Evolutionary conservation across 1,140 invertebrate genomes (phyloP), one percentile per base, ranked within the genome.

Genomic region (Pomacea maculata): DNA sequence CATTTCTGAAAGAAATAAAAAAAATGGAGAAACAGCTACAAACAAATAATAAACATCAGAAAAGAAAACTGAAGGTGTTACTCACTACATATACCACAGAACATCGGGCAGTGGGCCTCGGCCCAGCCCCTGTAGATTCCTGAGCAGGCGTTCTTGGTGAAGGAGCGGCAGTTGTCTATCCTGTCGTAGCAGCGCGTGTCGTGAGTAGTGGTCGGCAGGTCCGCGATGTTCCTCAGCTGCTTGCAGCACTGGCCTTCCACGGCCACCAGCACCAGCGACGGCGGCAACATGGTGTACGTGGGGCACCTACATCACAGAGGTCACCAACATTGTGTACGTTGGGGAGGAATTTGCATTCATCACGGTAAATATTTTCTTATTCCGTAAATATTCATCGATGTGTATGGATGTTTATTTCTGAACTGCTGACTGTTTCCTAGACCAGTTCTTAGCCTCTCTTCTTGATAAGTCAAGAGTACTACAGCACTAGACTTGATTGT

Each of bases 11-110:
- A 45, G 6, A 2, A 45, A 45, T 11, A 0, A 61, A 61, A 61
- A 57, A 14, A 57, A 14, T 14, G 57, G 57, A 61, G 2, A 64
- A 9, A 76, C 57, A 63, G 1, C 29, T 5, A 68, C 21, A 17
- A 15, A 68, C 65, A 68, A 6, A 70, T 34, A 17, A 34, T 11
- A 65, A 8, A 65, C 19, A 65, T 25, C 34, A 8, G 57, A 68
- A 29, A 29, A 70, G 17, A 70, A n/a, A 78, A 54, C 71, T 6
- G 1, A 61, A 2, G 8, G 11, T 61, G 15, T n/a, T 65, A 72
- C 86, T 81, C 80, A 86, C 85, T 80, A 78, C 85, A 87, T 57
- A 85, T 81, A 55, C 80, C 80, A 83, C 85, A 86, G 78, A 79
- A 84, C 12, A 74, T 21, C 45, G 81, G 80, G 81, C 85, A 87